phyloP scores from a whole-genome alignment of 2,888 invertebrate species.

The Tetropium fuscum region DNA sequence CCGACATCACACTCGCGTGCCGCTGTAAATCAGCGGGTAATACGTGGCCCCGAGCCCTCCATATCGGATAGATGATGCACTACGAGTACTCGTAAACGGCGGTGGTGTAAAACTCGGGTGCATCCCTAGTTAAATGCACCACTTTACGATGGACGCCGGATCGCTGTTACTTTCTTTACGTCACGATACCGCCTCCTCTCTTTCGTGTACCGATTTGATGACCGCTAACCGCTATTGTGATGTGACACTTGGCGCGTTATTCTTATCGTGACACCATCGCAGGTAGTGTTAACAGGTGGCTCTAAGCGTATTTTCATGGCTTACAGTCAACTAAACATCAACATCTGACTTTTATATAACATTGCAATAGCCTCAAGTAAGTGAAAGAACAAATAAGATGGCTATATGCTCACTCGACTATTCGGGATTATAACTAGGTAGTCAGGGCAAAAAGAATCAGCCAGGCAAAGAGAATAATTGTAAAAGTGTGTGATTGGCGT shows the following conservation, averaged over 20 bases:
- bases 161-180: constrained; percentile 14
- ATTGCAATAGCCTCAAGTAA: too few species aligned
- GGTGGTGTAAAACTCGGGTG: constrained; percentile 11
- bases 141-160: constrained; percentile 22
- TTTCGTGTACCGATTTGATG: constrained; percentile 14
- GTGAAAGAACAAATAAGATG: too few species aligned
- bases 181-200: constrained; percentile 3
- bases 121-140: constrained; percentile 16
- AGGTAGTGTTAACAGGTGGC: constrained; percentile 17
- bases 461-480: too few species aligned
- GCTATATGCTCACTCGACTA: too few species aligned
- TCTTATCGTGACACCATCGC: constrained; percentile 9
- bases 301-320: too few species aligned
- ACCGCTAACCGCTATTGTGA: constrained; percentile 9
- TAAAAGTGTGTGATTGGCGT: too few species aligned
- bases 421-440: too few species aligned
- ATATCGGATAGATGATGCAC: constrained; percentile 23
- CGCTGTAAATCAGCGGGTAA: constrained; percentile 55
- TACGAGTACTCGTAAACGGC: constrained; percentile 13
- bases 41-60: constrained; percentile 46
- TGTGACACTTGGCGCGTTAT: constrained; percentile 17
- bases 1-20: constrained; percentile 54
- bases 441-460: too few species aligned
- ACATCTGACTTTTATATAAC: too few species aligned
- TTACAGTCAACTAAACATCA: too few species aligned